Evolutionary conservation across 2,113 vertebrate species (phyloP).

Genomic region (Chaenogobius annularis): DNA sequence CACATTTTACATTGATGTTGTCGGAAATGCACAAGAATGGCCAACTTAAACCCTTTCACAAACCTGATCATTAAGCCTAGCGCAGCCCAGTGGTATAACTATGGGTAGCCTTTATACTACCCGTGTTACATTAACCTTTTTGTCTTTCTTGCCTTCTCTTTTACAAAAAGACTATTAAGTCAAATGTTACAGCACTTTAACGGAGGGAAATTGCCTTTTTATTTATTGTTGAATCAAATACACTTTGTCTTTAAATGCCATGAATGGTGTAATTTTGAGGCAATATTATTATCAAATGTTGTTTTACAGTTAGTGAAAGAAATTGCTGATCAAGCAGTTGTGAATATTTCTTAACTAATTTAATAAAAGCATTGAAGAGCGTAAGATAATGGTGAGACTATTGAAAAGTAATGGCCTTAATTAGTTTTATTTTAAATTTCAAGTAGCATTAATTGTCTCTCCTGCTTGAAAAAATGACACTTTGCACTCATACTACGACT

Average conservation of each 20-base stretch:
- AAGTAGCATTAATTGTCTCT: constrained; percentile 9
- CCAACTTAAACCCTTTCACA: background rate
- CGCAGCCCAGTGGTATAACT: background rate
- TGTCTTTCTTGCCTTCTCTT: background rate
- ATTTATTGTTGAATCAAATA: constrained; percentile 49
- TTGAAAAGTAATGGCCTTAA: constrained; percentile 2
- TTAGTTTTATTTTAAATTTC: background rate
- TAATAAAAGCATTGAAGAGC: background rate
- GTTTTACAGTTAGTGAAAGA: constrained; percentile 2
- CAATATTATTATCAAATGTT: constrained; percentile 21
- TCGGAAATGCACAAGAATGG: background rate
- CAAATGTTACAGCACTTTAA: constrained; percentile 54
- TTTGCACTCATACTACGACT: constrained; percentile 52
- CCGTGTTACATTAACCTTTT: background rate
- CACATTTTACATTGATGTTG: too few relatives aligned
- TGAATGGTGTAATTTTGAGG: constrained; percentile 15
- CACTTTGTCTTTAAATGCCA: background rate
- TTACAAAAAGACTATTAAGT: constrained; percentile 3
- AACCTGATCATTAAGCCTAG: background rate
- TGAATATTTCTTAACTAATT: constrained; percentile 2
- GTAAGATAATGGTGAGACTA: background rate
- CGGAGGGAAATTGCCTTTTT: constrained; percentile 20
- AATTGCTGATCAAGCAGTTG: background rate
- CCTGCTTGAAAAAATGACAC: background rate
- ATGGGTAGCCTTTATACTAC: background rate